phyloP scores from a whole-genome alignment of 2,888 invertebrate species.

The Phrixothrix hirtus region DNA sequence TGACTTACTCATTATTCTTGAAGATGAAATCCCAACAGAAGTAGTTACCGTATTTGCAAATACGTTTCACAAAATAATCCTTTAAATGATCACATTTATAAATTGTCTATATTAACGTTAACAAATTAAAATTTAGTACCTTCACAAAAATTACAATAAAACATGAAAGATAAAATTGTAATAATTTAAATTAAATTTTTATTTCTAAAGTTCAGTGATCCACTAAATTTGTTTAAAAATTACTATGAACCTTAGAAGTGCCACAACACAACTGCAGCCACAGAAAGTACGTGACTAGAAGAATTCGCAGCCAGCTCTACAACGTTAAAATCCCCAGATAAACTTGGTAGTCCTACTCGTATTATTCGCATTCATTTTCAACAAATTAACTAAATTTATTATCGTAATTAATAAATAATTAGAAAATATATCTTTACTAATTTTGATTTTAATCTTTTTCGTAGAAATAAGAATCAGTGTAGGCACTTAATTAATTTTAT shows the following conservation, averaged over 20 bases:
- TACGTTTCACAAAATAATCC: not conserved
- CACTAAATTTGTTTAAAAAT: not conserved
- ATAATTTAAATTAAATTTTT: no score
- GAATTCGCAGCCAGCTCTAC: slow-evolving; percentile 12
- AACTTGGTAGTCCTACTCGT: not conserved
- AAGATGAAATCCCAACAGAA: not conserved
- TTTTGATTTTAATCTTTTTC: not conserved
- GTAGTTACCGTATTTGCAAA: not conserved
- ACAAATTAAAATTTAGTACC: no score
- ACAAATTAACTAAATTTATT: not conserved
- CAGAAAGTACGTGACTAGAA: slow-evolving; percentile 10
- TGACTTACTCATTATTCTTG: slow-evolving; percentile 7
- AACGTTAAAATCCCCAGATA: slow-evolving; percentile 15
- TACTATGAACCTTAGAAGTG: slow-evolving; percentile 11
- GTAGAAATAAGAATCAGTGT: not conserved
- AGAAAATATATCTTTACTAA: not conserved
- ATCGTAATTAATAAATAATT: not conserved
- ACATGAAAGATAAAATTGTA: no score
- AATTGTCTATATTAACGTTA: not conserved
- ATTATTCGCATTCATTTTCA: not conserved
- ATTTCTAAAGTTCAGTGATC: no score
- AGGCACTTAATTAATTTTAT: no score
- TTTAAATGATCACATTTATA: not conserved
- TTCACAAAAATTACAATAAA: no score
- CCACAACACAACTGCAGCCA: slow-evolving; percentile 25